Evolutionary conservation across 2,113 vertebrate species (phyloP), one percentile per base, ranked within the genome.

Genomic region (Pseudolaguvia tuberculata): DNA sequence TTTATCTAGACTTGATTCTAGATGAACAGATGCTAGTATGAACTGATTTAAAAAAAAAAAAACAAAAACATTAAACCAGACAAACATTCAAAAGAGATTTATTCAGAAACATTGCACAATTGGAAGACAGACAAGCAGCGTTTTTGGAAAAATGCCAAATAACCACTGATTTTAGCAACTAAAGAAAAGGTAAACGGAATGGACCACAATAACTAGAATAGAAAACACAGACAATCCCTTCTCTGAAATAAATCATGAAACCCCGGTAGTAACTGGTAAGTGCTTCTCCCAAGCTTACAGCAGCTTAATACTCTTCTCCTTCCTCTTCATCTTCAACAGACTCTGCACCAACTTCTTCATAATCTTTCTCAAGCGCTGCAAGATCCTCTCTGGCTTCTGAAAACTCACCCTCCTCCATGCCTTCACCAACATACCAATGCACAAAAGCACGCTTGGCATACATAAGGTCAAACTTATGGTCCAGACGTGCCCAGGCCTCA

Each of bases 391-490:
- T 85, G 59, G 94, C 93, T 83, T 96, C 94, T 0, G 89, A 88
- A 78, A 94, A 95, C 83, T 95, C 93, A 3, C 91, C 93, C 73
- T 95, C 93, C 83, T 96, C 94, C 93, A 96, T 95, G 55, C 93
- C 93, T 75, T 95, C 92, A 15, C 93, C 93, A n/a, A 95, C 93
- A 14, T 93, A 94, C 93, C 92, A 94, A 84, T 95, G 94, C 58
- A 96, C 91, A 45, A 96, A 95, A 1, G 93, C 93, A 17, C 92
- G 87, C 70, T 95, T 95, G 51, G 93, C 92, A 3, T 92, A 93
- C 92, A 94, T 94, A 68, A 97, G 88, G 78, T 95, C 93, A 68
- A 94, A 96, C 86, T 94, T 95, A 88, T 95, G 92, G 86, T 94
- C 88, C 2, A 95, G 91, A 2, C 91, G 91, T 1, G 92, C 90